Base-by-base conservation (phyloP, 1,140 invertebrate genomes). In the Neodiprion pinetum region DNA sequence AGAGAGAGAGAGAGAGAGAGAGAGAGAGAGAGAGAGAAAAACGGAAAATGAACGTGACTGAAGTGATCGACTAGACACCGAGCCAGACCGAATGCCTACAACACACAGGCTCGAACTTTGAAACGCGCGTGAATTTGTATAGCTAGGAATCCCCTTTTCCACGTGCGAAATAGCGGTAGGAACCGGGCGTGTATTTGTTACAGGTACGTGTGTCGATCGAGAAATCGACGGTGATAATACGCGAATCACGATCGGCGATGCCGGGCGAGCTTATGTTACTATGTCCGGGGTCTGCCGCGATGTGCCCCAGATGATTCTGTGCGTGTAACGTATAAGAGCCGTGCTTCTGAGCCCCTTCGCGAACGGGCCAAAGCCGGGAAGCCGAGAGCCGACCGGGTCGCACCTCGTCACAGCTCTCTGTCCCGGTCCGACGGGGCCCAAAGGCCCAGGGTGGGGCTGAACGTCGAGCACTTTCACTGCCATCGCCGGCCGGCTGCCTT, bases 251-350 rank as follows among this genome's bases (percentile, higher is more conserved):
- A 40, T 40, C 28, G 28, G 28, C 28, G 28, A 40, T 2, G 28
- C 28, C 28, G 28, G 28, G 28, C 28, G 28, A 40, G 28, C 28
- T 40, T 9, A 17, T 61, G 53, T 61, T 61, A 9, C 53, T 9
- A 61, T 61, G 53, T 61, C 53, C 53, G 53, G 53, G 53, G 53
- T 61, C n/a, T 61, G n/a, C 53, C 53, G 53, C 53, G 53, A 61
- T 61, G 53, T 61, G 53, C 53, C 53, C 53, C 53, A 61, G 53
- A 61, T 61, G 53, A 61, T 61, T 61, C 53, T 61, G 53, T 61
- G 53, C 53, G 53, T 61, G 53, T 61, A 17, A 40, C 28, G 53
- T 61, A 61, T 61, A 61, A 14, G 11, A 61, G 53, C 4, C 53
- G 11, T 61, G 53, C 53, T 61, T 61, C 11, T 12, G 8, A 14